Evolutionary conservation across 2,113 vertebrate genomes (phyloP).

Genomic region (Phalacrocorax brasilianus): DNA sequence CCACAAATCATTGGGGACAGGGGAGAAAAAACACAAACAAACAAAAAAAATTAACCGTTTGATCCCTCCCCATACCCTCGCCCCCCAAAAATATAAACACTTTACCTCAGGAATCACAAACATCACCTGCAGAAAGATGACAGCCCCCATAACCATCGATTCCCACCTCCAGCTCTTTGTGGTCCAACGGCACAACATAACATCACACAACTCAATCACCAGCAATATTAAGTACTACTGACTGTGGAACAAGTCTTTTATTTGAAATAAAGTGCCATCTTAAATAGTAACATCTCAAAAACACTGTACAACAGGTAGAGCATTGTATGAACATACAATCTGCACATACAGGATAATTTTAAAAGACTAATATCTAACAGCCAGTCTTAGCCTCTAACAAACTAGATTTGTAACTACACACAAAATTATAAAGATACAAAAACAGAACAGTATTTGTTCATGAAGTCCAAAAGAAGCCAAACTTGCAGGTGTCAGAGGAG

Average conservation of each 20-base stretch:
- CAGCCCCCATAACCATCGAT: slow-evolving; percentile 65
- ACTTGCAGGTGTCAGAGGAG: slow-evolving; percentile 40
- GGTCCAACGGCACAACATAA: slow-evolving; percentile 57
- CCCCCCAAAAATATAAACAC: slow-evolving; percentile 68
- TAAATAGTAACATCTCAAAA: slow-evolving; percentile 74
- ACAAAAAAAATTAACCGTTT: slow-evolving; percentile 26
- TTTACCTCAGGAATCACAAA: slow-evolving; percentile 81
- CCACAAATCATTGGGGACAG: slow-evolving; percentile 32
- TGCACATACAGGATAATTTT: slow-evolving; percentile 67
- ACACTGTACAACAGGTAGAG: slow-evolving; percentile 72
- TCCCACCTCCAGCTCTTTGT: slow-evolving; percentile 65
- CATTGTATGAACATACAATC: slow-evolving; percentile 67
- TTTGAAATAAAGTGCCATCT: slow-evolving; percentile 71
- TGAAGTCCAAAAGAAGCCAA: slow-evolving; percentile 69
- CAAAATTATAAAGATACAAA: slow-evolving; percentile 59
- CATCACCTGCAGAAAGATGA: slow-evolving; percentile 75
- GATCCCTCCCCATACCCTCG: slow-evolving; percentile 54
- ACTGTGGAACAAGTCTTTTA: slow-evolving; percentile 74
- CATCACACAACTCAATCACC: slow-evolving; percentile 68
- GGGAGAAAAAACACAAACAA: neutral
- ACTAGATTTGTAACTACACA: slow-evolving; percentile 56
- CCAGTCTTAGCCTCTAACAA: slow-evolving; percentile 41
- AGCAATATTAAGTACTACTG: slow-evolving; percentile 71
- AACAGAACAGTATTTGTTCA: slow-evolving; percentile 51
- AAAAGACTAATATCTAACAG: slow-evolving; percentile 62